Conservation (phyloP, 2,113 vertebrate genomes). For the Archocentrus centrarchus region DNA sequence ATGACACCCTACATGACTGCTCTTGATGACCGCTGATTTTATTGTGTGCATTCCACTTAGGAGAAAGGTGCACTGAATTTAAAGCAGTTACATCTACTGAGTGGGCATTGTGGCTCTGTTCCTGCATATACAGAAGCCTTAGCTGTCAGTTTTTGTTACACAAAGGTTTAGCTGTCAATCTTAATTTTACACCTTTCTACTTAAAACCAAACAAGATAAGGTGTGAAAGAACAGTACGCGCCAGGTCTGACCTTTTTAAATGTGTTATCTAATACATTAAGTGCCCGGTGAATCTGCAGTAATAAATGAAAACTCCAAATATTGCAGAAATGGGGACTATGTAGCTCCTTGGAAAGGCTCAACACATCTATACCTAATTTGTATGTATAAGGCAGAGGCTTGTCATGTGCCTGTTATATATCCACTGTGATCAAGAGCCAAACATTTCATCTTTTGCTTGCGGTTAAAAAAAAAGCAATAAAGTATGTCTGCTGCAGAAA, state of each 20-base stretch:
- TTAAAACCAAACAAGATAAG: not conserved
- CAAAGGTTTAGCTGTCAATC: not conserved
- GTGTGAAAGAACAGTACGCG: not conserved
- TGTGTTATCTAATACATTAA: not conserved
- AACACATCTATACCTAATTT: conserved; percentile 10
- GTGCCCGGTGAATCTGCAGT: not conserved
- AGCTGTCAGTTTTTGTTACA: conserved; percentile 4
- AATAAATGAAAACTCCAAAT: not conserved
- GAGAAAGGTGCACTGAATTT: conserved; percentile 2
- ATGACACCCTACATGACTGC: conserved; percentile 47
- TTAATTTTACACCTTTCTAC: not conserved
- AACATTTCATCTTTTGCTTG: not conserved
- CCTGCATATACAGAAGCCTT: not conserved
- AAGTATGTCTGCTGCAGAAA: not conserved
- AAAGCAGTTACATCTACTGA: conserved; percentile 13
- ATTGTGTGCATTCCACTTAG: conserved; percentile 24
- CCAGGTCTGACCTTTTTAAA: not conserved
- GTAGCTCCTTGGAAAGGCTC: not conserved
- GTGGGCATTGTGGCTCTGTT: conserved; percentile 27
- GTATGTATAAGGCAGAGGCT: conserved; percentile 6
- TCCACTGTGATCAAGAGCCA: not conserved
- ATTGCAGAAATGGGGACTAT: not conserved
- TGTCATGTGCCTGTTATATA: conserved; percentile 14
- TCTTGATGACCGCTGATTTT: conserved; percentile 38
- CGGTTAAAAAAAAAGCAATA: not conserved